phyloP scores from a whole-genome alignment of 1,140 invertebrate species.

The Antheraea mylitta region DNA sequence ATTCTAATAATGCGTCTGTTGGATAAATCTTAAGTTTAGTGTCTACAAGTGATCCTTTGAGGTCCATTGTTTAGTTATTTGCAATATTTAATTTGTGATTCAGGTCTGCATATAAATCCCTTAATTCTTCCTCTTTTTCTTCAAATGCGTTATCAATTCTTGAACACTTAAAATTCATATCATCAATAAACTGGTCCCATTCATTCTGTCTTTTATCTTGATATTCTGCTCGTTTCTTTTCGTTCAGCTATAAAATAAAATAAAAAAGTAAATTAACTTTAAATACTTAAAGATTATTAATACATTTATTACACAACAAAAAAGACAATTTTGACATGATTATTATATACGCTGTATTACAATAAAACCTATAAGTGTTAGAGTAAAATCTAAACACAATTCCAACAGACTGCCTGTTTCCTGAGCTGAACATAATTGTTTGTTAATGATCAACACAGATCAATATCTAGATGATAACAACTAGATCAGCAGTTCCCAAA shows the following conservation, averaged over 20 bases:
- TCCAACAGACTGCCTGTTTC: too few species aligned
- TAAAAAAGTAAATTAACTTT: too few species aligned
- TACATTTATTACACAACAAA: too few species aligned
- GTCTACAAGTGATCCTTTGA: constrained; percentile 79
- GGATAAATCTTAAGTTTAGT: constrained; percentile 80
- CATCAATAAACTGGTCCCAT: constrained; percentile 87
- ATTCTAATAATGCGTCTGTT: constrained; percentile 74
- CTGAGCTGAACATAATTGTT: too few species aligned
- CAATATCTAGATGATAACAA: too few species aligned
- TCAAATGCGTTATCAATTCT: constrained; percentile 88
- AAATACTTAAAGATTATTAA: too few species aligned
- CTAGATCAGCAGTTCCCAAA: too few species aligned
- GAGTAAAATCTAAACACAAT: too few species aligned
- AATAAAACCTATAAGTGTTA: too few species aligned
- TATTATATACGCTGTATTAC: too few species aligned
- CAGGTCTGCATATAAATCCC: constrained; percentile 86
- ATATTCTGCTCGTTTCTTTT: constrained; percentile 78
- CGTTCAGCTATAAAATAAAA: constrained; percentile 49
- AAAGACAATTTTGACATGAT: too few species aligned
- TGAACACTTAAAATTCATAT: constrained; percentile 86
- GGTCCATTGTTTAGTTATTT: constrained; percentile 73
- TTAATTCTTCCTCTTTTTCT: constrained; percentile 88
- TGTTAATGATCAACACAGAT: too few species aligned
- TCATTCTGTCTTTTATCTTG: constrained; percentile 81
- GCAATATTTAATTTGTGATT: constrained; percentile 86